These are phyloP conservation scores for Talpa occidentalis DNA, from an alignment of 2,113 vertebrate species.

Conservation along the genomic window DNA sequence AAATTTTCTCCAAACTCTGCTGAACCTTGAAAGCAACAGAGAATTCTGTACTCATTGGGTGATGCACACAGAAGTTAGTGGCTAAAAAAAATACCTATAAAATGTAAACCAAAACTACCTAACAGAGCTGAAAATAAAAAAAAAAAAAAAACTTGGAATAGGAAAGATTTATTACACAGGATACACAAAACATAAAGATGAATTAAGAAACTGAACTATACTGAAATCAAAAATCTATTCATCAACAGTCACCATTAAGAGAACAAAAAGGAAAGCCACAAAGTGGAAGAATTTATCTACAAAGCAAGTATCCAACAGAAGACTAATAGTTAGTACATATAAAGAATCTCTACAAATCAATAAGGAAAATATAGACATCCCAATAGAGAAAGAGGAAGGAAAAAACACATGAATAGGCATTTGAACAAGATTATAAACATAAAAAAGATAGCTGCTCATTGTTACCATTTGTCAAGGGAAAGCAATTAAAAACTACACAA, in stretches of 20 bases:
- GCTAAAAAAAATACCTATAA: background rate
- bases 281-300: background rate
- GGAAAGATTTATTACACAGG: background rate
- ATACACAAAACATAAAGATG: background rate
- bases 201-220: constrained; percentile 2
- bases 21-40: constrained; percentile 90
- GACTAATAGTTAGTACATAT: background rate
- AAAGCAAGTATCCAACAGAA: background rate
- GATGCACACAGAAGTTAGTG: background rate
- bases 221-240: background rate
- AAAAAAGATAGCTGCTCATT: background rate
- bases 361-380: background rate
- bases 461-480: background rate
- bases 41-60: constrained; percentile 49
- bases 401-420: background rate
- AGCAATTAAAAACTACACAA: background rate
- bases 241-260: background rate
- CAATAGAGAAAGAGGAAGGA: background rate
- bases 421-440: constrained; percentile 6
- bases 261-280: background rate
- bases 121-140: background rate
- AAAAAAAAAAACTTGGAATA: background rate
- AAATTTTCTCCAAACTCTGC: constrained; percentile 97
- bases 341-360: background rate
- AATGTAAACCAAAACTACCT: constrained; percentile 34